Base-by-base conservation (phyloP, 2,113 vertebrate species). In the Halcyon malimbica region DNA sequence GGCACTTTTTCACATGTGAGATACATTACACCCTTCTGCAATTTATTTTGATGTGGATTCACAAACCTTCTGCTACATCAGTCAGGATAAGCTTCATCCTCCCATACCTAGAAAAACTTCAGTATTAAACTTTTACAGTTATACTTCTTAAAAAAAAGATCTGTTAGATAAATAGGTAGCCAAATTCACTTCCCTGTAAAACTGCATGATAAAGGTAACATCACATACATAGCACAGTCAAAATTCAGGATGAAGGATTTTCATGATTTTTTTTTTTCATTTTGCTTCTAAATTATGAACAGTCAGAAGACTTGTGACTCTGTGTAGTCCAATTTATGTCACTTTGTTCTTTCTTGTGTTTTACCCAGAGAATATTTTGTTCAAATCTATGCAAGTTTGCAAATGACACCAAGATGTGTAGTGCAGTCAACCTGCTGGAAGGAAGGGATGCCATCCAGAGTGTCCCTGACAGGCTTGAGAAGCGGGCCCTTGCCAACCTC, bases 211-310 rank as follows among this genome's bases (percentile, higher is more conserved):
- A 59, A 80, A 69, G 8, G 9, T 26, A 64, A 68, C 21, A 83
- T 44, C 24, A 54, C 26, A n/a, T 25, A 59, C 9, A 59, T 21
- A 63, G 15, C 11, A 46, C 10, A 59, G 4, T 23, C 8, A 78
- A 83, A 87, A 69, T 54, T 51, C 11, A 42, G 8, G 18, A 25
- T 42, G 5, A 81, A 78, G 14, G 42, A 60, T 29, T 88, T 81
- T 4, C 8, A 74, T 23, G 0, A 41, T 0, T 2, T 50, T 62
- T 0, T 2, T 50, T 62, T 65, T 64, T 64, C 26, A 53, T 59
- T 90, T 88, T 67, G 2, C 2, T 44, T 82, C 56, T 60, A 33
- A 46, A 69, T 74, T 69, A 31, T 64, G 8, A 87, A 69, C 2
- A 0, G 3, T n/a, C 21, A 56, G 29, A 69, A n/a, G 11, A 65